Base-by-base conservation (phyloP, 2,888 invertebrate genomes). In the Drosophila rubida region DNA sequence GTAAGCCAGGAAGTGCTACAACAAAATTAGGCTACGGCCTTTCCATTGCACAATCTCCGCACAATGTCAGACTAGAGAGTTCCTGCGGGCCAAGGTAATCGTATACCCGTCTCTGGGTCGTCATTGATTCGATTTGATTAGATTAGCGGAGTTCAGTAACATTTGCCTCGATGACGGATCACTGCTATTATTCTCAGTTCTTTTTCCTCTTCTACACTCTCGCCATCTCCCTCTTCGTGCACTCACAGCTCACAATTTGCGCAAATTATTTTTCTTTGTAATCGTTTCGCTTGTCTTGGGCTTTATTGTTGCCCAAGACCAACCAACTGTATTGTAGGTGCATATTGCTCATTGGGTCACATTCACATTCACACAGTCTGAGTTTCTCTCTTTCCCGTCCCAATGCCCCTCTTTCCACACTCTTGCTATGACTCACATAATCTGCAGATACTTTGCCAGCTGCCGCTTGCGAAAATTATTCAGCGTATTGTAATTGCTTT, bases 191-290 rank as follows among this genome's bases (percentile, higher is more conserved):
- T 67, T 73, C 54, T 37, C 30, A n/a, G 16, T 51, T 62, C 68
- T 60, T 60, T 48, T 51, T 48, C 7, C 14, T 19, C 7, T 13
- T 19, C 19, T 19, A 19, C 19, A 19, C 22, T n/a, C 30, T n/a
- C 30, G n/a, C 48, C 7, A 23, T 14, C 16, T 46, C 49, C 19
- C 48, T 57, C 25, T 41, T 9, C 16, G 11, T n/a, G n/a, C n/a
- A n/a, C 8, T 11, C 13, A 4, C 39, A 25, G 51, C 22, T 54
- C 53, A 65, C 54, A 74, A 81, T 85, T 82, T 82, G 88, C 82
- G 86, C 81, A 82, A 87, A 82, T 82, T 87, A 78, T 87, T 69
- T 82, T 82, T 87, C 88, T 72, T 87, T 82, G 88, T 82, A 82
- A 82, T 82, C 86, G 81, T 63, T 64, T 70, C 58, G 88, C 61